These are phyloP conservation scores for Danio jaintianensis DNA, from an alignment of 2,797 vertebrate species.

Conservation along the genomic window DNA sequence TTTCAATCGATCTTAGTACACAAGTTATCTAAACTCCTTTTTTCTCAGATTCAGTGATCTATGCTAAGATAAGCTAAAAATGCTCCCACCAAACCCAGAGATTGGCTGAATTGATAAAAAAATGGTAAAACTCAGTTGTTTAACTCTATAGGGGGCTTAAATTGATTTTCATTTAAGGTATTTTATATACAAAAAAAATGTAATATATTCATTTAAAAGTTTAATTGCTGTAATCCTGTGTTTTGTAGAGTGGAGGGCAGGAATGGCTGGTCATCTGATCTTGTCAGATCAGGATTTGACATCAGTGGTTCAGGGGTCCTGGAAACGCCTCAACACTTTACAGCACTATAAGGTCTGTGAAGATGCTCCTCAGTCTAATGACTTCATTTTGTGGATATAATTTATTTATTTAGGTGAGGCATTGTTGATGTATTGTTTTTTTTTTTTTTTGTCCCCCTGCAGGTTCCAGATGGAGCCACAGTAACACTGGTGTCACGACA, in stretches of 20 bases:
- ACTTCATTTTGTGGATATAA: not conserved
- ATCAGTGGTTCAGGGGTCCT: conserved; percentile 91
- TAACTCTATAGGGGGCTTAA: too few relatives aligned
- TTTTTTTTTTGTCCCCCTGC: conserved; percentile 8
- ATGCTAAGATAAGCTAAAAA: too few relatives aligned
- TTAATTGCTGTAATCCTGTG: not conserved
- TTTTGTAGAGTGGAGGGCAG: conserved; percentile 91
- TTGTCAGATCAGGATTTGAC: conserved; percentile 96
- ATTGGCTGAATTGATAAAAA: too few relatives aligned
- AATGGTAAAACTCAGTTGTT: too few relatives aligned
- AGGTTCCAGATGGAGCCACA: conserved; percentile 95
- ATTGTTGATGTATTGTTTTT: not conserved
- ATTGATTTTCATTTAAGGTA: too few relatives aligned
- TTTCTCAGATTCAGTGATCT: too few relatives aligned
- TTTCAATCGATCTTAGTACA: too few relatives aligned
- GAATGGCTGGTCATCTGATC: conserved; percentile 94
- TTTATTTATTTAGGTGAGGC: not conserved
- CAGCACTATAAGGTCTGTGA: conserved; percentile 94
- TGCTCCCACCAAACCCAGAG: too few relatives aligned
- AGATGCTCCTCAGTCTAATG: not conserved
- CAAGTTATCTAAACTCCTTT: too few relatives aligned
- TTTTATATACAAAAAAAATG: too few relatives aligned
- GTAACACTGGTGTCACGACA: conserved; percentile 92
- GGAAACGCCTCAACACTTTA: conserved; percentile 95
- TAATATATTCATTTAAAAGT: not conserved